Base-by-base conservation (phyloP, 2,888 invertebrate species). In the Gisinianus flammeolus region DNA sequence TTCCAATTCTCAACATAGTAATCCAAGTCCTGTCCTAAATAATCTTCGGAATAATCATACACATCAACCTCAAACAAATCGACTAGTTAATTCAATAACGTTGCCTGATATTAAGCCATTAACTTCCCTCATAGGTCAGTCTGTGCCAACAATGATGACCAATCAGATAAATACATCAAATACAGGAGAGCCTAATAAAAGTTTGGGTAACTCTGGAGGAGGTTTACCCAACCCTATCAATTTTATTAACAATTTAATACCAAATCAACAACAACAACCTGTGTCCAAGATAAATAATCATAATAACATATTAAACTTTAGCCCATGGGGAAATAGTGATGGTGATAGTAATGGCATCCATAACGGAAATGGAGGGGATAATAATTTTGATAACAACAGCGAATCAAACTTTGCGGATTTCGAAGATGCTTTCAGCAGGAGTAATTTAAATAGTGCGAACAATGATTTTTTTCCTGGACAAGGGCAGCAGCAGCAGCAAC, bases 71-170 rank as follows among this genome's bases (percentile, higher is more conserved):
- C 67, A 58, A 26, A 66, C 78, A 33, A 81, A 79, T 79, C 82
- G 83, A 26, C 79, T 84, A 12, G 82, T 82, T 24, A 83, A 80
- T 78, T 84, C 84, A 16, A 78, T 81, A n/a, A 84, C 84, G 8
- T 74, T 83, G 67, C 85, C 86, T 44, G 86, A 87, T 74, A 86
- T 87, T 56, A 87, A 87, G 81, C 88, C 88, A 26, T 83, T 88
- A 76, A 85, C 87, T 68, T 85, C 86, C 54, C 84, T 88, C 67
- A 83, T 87, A 24, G 87, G 87, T 58, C 85, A 86, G 26, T 31
- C 69, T 1, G 76, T 62, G 62, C 62, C 76, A 76, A 70, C 76
- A 24, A 33, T 76, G 12, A 31, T 33, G 31, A 52, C 70, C 26
- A 78, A 81, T 44, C 78, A 79, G 58, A 79, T 73, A 6, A 79